Percentiles rank a stretch among this genome's conserved stretches.
Conservation (phyloP, 2,113 vertebrate genomes). For the Catharus minimus region DNA sequence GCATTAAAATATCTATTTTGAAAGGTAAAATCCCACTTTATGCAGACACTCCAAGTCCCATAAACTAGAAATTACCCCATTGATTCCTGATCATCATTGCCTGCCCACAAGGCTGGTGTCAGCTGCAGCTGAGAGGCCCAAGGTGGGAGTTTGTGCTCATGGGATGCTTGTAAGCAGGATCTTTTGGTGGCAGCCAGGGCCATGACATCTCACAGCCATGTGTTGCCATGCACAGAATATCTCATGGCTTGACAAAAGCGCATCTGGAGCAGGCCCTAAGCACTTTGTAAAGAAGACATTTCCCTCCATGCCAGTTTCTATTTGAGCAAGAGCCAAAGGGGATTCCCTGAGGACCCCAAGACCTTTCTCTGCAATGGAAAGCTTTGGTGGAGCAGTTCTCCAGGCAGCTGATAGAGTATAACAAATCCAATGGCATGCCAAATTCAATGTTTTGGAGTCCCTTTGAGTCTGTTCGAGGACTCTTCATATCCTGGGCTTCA, state of each 20-base stretch:
- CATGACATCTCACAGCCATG: fast-evolving
- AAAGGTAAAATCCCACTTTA: not conserved
- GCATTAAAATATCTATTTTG: not conserved
- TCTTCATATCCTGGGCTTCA: not conserved
- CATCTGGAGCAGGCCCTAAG: not conserved
- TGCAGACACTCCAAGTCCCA: not conserved
- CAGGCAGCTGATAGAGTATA: not conserved
- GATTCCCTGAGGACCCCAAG: not conserved
- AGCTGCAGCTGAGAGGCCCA: not conserved
- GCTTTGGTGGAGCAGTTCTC: not conserved
- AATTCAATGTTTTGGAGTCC: not conserved
- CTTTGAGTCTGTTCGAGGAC: not conserved
- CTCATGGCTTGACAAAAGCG: not conserved
- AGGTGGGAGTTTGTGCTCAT: not conserved
- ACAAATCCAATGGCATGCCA: not conserved
- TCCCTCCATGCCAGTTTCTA: not conserved
- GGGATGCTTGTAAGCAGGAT: not conserved
- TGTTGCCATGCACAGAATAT: not conserved
- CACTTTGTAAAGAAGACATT: fast-evolving
- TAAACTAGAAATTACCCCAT: not conserved
- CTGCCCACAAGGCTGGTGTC: not conserved
- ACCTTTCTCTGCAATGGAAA: not conserved
- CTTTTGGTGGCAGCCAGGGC: not conserved
- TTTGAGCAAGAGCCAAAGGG: not conserved
- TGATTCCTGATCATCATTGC: not conserved